Base-by-base conservation (phyloP, 2,797 vertebrate species). In the Cossypha polioptera region DNA sequence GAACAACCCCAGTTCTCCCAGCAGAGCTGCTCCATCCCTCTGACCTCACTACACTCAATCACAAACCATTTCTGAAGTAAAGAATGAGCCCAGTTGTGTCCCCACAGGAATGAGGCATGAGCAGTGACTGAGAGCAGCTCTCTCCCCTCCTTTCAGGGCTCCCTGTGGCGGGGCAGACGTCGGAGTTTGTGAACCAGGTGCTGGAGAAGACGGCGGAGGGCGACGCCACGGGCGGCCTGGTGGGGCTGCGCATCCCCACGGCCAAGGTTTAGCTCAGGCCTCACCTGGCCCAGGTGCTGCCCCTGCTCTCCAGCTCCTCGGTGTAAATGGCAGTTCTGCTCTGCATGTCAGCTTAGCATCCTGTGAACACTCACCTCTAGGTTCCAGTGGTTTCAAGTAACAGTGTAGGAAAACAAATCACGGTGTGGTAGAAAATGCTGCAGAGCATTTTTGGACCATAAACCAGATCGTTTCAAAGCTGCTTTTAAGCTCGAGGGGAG, bases 101-200 rank as follows among this genome's bases (percentile, higher is more conserved):
- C 13, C 24, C 47, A 9, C 1, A 55, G 50, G 31, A 65, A 43
- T 0, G 9, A 65, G 14, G 55, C 11, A 12, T 1, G 45, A 35
- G 38, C 42, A 74, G 62, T 57, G 73, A 65, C 31, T 94, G 63
- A 94, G 22, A 90, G 75, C 69, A 22, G 33, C 4, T 73, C 94
- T 75, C 43, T 93, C 73, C 43, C 69, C 78, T 79, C 90, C 92
- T 98, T 98, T 97, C 63, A 98, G 98, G 98, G 71, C 97, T 99
- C 40, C 99, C 99, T 85, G 99, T 99, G 77, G 99, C 99, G 54
- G 98, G 99, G 73, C 98, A 99, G 98, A 99, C 99, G 38, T 99
- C 99, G 24, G 99, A 99, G 96, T 99, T 99, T 59, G 99, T 99
- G 96, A 99, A 99, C 98, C 99, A 99, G 95, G 99, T 99, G 96